Base-by-base conservation (phyloP, 2,797 vertebrate genomes). In the Lagorchestes hirsutus region DNA sequence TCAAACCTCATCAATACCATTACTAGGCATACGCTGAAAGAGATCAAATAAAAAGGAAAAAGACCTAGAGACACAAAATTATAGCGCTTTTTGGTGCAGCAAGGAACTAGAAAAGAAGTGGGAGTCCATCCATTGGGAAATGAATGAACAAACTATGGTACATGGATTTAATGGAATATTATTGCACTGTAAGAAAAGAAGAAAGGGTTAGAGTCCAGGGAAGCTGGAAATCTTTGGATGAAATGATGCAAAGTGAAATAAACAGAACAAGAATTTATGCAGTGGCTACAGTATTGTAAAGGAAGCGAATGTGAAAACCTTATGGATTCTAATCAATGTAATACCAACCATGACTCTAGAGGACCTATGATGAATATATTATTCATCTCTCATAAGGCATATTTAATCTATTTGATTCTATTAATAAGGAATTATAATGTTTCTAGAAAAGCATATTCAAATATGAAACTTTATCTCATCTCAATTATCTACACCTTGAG, bases 1-100 rank as follows among this genome's bases (percentile, higher is more conserved):
- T 55, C 54, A 55, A 8, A 55, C 54, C 13, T 11, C 12, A 55
- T 55, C 54, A 92, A n/a, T 58, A 74, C 54, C 4, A 54, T 24
- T 62, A 92, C 59, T 82, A 50, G 31, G 22, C 59, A 87, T 94
- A 87, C 54, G 91, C 46, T 55, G 59, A n/a, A 62, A 54, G 87
- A 94, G 95, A 87, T 58, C 59, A 94, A 82, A 10, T 58, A 97
- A 28, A 95, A 50, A 93, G 67, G 1, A 54, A 94, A 95, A 92
- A 91, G 34, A 90, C 54, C 90, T 96, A 58, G 67, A 93, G 62
- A 93, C 16, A 74, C 67, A 59, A 90, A 94, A 40, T 90, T 94
- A 1, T 94, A 10, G 34, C 34, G 40, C 50, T 91, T 58, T 91
- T 90, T 92, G 56, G 54, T 91, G 91, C 28, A 54, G 34, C 93